Conservation (phyloP, 2,113 vertebrate species). For the Apteryx owenii region DNA sequence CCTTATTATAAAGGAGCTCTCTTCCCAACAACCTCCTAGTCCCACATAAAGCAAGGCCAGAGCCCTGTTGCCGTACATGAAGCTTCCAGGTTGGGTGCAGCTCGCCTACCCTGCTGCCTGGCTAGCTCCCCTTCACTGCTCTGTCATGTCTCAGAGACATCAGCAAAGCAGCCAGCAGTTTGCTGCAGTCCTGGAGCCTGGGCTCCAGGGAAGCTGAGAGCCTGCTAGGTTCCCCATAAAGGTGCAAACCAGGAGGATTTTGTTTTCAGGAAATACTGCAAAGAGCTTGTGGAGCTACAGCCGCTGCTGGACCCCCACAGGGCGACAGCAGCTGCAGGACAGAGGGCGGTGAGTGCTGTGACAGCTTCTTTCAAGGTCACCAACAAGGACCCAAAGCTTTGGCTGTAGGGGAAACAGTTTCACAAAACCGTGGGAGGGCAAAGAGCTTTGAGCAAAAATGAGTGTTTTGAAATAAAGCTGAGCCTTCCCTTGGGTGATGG, state of each 20-base stretch:
- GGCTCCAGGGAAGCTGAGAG: neutral
- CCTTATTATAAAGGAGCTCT: neutral
- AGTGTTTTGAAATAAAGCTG: neutral
- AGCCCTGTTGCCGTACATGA: neutral
- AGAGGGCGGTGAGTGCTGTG: constrained; percentile 57
- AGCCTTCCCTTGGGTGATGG: neutral
- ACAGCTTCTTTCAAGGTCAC: neutral
- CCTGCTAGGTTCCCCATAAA: neutral
- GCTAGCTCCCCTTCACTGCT: neutral
- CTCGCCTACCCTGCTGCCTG: neutral
- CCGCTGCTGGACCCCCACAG: neutral
- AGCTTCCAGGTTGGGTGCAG: neutral
- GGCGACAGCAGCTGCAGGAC: neutral
- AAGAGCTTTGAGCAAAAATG: neutral
- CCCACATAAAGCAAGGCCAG: neutral
- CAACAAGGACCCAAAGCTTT: neutral
- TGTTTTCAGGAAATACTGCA: constrained; percentile 67
- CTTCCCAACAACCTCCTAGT: neutral
- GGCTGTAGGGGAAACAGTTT: neutral
- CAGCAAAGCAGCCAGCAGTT: neutral
- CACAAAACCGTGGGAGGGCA: neutral
- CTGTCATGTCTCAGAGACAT: neutral
- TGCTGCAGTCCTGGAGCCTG: neutral
- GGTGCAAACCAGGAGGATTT: neutral
- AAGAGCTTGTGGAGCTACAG: constrained; percentile 32